These are phyloP conservation scores for Abscondita cerata DNA, from an alignment of 2,888 invertebrate species.

Conservation along the genomic window DNA sequence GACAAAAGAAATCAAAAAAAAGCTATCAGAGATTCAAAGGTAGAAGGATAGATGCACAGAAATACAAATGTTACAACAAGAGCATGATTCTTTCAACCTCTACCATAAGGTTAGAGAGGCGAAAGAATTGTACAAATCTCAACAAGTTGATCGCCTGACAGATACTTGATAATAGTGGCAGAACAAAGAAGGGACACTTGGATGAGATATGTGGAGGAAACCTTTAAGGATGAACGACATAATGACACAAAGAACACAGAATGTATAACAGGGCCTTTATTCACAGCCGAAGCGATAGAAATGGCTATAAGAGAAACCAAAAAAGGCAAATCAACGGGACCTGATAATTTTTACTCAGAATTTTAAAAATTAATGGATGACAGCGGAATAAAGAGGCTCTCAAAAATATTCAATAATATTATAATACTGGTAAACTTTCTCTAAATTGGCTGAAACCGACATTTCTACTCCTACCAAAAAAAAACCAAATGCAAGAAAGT, in stretches of 20 bases:
- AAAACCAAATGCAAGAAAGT: too few species aligned
- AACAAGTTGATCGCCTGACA: too few species aligned
- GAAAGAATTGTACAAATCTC: too few species aligned
- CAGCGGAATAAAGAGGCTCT: neutral
- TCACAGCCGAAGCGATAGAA: neutral
- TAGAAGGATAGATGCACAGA: too few species aligned
- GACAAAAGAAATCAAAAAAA: neutral
- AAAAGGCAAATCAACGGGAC: too few species aligned
- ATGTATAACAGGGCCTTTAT: neutral
- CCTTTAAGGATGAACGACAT: too few species aligned
- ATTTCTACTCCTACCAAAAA: too few species aligned
- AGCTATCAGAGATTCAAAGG: neutral
- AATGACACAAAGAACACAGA: neutral
- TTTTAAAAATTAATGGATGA: neutral
- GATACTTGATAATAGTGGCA: neutral
- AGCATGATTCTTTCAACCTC: neutral
- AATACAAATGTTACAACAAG: neutral
- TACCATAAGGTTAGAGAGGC: neutral
- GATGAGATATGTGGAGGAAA: too few species aligned
- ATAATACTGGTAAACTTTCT: neutral
- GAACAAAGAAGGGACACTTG: neutral
- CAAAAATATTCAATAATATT: neutral
- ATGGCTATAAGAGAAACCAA: neutral
- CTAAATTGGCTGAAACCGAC: neutral
- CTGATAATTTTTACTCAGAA: too few species aligned